Evolutionary conservation across 1,140 invertebrate species (phyloP).

Genomic region (Frieseomelitta varia): DNA sequence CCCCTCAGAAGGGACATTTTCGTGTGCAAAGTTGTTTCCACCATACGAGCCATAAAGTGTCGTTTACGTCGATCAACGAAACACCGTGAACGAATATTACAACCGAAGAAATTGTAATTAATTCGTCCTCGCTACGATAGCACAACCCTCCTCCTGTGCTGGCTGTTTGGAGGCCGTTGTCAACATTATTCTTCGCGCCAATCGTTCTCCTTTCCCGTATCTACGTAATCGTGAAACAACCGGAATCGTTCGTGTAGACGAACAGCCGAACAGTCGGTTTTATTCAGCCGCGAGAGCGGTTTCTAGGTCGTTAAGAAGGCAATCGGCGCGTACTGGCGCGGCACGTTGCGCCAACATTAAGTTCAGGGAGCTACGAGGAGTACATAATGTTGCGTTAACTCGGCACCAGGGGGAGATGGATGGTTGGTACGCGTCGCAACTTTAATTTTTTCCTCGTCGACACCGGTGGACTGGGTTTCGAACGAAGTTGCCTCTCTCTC

Average conservation of each 20-base stretch:
- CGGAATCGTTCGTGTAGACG: too few species aligned
- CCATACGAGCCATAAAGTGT: neutral
- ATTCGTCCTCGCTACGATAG: neutral
- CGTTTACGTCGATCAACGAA: neutral
- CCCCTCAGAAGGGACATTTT: too few species aligned
- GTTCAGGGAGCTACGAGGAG: conserved; percentile 55
- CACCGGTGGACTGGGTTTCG: too few species aligned
- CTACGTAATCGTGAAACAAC: neutral
- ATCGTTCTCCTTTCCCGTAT: neutral
- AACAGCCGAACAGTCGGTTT: neutral
- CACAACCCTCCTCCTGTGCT: too few species aligned
- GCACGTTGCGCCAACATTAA: conserved; percentile 53
- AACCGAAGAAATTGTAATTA: neutral
- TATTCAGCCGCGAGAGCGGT: conserved; percentile 24
- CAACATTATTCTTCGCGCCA: conserved; percentile 7
- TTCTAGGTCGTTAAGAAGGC: conserved; percentile 60
- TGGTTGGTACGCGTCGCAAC: conserved; percentile 68
- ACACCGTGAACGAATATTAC: neutral
- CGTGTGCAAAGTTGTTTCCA: neutral
- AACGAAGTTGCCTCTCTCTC: neutral
- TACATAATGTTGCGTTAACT: conserved; percentile 70
- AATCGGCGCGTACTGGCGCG: conserved; percentile 32
- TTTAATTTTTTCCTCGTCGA: conserved; percentile 64
- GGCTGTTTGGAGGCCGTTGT: neutral
- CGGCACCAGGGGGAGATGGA: conserved; percentile 64